Evolutionary conservation across 2,113 vertebrate genomes (phyloP).

Genomic region (Parus major): DNA sequence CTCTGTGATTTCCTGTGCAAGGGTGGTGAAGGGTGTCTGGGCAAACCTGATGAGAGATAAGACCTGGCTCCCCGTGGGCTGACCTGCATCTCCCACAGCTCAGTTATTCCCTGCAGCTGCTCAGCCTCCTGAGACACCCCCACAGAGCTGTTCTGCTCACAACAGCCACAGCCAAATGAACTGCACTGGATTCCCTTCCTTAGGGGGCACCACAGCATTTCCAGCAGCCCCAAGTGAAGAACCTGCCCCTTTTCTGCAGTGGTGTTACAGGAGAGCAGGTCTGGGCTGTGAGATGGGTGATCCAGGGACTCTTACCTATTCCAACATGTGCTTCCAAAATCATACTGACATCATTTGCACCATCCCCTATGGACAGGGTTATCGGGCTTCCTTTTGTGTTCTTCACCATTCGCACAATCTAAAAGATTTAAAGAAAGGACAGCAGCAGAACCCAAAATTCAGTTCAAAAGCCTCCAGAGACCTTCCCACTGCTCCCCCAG

Average conservation of each 20-base stretch:
- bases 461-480: not conserved
- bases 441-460: not conserved
- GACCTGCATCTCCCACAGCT: not conserved
- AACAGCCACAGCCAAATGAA: not conserved
- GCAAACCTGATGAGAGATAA: not conserved
- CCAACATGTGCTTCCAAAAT: constrained; percentile 98
- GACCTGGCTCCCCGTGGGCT: not conserved
- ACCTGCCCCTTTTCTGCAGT: fast-evolving
- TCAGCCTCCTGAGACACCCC: not conserved
- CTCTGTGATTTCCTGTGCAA: not conserved
- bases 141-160: not conserved
- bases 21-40: not conserved
- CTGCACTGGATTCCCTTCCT: not conserved
- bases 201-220: not conserved
- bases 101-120: not conserved
- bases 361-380: constrained; percentile 93
- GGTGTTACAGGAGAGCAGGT: not conserved
- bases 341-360: constrained; percentile 98
- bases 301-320: constrained; percentile 83
- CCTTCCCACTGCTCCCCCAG: not conserved
- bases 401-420: constrained; percentile 99
- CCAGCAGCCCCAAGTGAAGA: not conserved
- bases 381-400: constrained; percentile 92
- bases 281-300: not conserved
- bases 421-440: not conserved